phyloP scores from a whole-genome alignment of 2,797 vertebrate genomes.

The Vipera ursinii region DNA sequence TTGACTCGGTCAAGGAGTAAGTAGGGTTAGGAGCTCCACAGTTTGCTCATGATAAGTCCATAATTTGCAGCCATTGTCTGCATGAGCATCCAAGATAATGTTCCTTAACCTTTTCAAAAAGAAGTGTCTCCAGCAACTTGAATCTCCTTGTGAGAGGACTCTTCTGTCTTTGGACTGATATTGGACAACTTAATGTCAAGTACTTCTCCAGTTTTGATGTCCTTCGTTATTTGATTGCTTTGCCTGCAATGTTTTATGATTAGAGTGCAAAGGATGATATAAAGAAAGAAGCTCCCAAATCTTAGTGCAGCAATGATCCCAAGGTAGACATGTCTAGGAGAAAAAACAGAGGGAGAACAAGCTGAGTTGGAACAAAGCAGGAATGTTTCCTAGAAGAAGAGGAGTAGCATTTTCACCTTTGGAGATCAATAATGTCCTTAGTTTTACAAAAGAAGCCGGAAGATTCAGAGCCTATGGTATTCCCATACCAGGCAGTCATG shows the following conservation, averaged over 20 bases:
- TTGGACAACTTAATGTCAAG: slow-evolving; percentile 22
- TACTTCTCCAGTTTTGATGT: slow-evolving; percentile 15
- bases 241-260: slow-evolving; percentile 55
- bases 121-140: slow-evolving; percentile 46
- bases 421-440: background rate
- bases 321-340: slow-evolving; percentile 59
- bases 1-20: background rate
- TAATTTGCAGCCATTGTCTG: background rate
- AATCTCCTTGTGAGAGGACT: slow-evolving; percentile 39
- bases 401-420: background rate
- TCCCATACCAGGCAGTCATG: background rate
- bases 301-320: slow-evolving; percentile 55
- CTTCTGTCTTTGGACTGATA: slow-evolving; percentile 30
- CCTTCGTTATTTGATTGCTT: slow-evolving; percentile 14
- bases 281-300: slow-evolving; percentile 54
- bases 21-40: background rate
- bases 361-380: background rate
- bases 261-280: slow-evolving; percentile 54
- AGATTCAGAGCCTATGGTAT: background rate
- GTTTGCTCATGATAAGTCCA: background rate
- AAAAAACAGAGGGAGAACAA: slow-evolving; percentile 1
- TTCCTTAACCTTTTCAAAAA: slow-evolving; percentile 41
- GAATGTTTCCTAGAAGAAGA: background rate
- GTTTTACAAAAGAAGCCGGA: background rate
- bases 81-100: background rate